phyloP scores from a whole-genome alignment of 1,140 invertebrate genomes.

The Chelonus insularis region DNA sequence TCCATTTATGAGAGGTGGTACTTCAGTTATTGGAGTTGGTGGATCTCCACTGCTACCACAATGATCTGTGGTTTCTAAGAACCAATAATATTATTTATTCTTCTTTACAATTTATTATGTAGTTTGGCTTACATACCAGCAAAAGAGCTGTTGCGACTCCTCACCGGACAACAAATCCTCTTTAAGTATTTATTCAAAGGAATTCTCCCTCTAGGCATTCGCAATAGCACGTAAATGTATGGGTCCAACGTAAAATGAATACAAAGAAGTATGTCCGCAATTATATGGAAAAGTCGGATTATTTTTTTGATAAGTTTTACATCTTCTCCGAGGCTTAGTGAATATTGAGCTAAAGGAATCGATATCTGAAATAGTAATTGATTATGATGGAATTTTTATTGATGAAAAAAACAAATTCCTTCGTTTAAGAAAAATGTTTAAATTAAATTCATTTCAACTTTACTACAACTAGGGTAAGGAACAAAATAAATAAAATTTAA shows the following conservation, averaged over 20 bases:
- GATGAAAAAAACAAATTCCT: no score
- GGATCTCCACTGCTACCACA: constrained; percentile 50
- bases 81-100: background rate
- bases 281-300: constrained; percentile 57
- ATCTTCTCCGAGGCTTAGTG: constrained; percentile 36
- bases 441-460: no score
- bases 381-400: no score
- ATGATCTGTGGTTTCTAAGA: constrained; percentile 40
- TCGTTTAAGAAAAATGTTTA: no score
- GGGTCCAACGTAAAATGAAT: constrained; percentile 82
- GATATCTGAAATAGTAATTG: constrained; percentile 63
- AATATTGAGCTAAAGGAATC: constrained; percentile 68
- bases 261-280: constrained; percentile 77
- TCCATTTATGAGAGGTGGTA: constrained; percentile 52
- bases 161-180: constrained; percentile 46
- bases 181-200: constrained; percentile 51
- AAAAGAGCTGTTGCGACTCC: constrained; percentile 50
- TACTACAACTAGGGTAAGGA: no score
- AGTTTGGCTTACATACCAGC: constrained; percentile 37
- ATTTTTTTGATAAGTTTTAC: constrained; percentile 34
- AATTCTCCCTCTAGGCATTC: constrained; percentile 53
- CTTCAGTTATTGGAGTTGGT: constrained; percentile 56
- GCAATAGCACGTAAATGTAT: constrained; percentile 77
- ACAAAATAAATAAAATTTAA: no score
- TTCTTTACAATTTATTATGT: background rate